phyloP scores from a whole-genome alignment of 2,113 vertebrate species.

The Pundamilia nyererei region DNA sequence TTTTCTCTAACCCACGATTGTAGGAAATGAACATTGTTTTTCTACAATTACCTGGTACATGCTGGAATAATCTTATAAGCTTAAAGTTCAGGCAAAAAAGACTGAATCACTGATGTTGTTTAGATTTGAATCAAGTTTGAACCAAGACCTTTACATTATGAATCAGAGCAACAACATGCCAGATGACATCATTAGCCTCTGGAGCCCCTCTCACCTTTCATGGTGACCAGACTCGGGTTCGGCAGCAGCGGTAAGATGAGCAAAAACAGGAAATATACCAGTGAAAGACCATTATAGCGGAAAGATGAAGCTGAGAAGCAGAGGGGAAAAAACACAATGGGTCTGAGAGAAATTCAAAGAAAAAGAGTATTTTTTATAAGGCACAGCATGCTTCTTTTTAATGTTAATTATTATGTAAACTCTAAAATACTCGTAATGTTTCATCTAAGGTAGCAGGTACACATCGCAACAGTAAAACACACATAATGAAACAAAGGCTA shows the following conservation, averaged over 20 bases:
- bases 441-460: neutral
- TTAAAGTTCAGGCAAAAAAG: neutral
- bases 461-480: neutral
- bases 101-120: neutral
- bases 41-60: neutral
- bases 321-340: neutral
- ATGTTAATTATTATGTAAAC: neutral
- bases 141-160: neutral
- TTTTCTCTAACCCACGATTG: neutral
- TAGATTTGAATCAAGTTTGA: rapidly evolving
- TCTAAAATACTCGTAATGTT: neutral
- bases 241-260: conserved; percentile 63
- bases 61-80: neutral
- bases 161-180: neutral
- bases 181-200: neutral
- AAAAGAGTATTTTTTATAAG: neutral
- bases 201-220: conserved; percentile 47
- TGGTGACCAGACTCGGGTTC: conserved; percentile 37
- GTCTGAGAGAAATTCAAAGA: neutral
- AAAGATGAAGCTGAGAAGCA: conserved; percentile 55
- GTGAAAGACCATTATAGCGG: conserved; percentile 65
- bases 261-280: conserved; percentile 65
- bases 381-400: neutral
- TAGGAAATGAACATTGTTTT: rapidly evolving
- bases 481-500: neutral